A percentile compares a stretch with the other conserved stretches of the same genome.
Conservation (phyloP, 2,888 invertebrate species). For the Loripinus fragilis region DNA sequence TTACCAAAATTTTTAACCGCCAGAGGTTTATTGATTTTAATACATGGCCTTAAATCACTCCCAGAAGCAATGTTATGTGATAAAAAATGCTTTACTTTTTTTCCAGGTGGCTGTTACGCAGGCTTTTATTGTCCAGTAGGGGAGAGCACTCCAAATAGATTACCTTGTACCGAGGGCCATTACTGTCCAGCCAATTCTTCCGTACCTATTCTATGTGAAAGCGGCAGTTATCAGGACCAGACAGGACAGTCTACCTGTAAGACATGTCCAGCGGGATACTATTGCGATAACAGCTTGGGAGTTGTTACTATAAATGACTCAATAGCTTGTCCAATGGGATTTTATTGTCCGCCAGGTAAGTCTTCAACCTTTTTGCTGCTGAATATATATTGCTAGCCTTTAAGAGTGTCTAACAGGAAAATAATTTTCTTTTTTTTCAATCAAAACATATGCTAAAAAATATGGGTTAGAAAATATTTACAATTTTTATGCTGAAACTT, state of each 20-base stretch:
- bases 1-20: too few species aligned
- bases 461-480: too few species aligned
- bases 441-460: too few species aligned
- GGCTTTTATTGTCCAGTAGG: slow-evolving; percentile 81
- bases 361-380: too few species aligned
- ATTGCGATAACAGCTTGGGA: slow-evolving; percentile 80
- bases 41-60: too few species aligned
- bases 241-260: slow-evolving; percentile 74
- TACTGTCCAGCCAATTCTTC: slow-evolving; percentile 75
- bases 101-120: slow-evolving; percentile 76
- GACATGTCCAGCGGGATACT: slow-evolving; percentile 79
- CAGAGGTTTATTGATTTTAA: too few species aligned
- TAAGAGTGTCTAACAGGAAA: too few species aligned
- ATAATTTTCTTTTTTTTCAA: too few species aligned
- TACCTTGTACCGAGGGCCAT: slow-evolving; percentile 77
- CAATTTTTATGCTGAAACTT: too few species aligned
- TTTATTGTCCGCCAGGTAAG: slow-evolving; percentile 80
- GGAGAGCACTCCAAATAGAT: slow-evolving; percentile 68
- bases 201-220: slow-evolving; percentile 72
- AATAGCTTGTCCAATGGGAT: slow-evolving; percentile 78
- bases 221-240: slow-evolving; percentile 76
- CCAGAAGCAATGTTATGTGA: too few species aligned
- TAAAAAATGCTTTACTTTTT: background rate
- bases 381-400: too few species aligned
- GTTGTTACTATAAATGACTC: slow-evolving; percentile 77